A percentile compares a stretch with the other conserved stretches of the same genome.
Conservation (phyloP, 2,888 invertebrate species). For the Lasioglossum villosulum region DNA sequence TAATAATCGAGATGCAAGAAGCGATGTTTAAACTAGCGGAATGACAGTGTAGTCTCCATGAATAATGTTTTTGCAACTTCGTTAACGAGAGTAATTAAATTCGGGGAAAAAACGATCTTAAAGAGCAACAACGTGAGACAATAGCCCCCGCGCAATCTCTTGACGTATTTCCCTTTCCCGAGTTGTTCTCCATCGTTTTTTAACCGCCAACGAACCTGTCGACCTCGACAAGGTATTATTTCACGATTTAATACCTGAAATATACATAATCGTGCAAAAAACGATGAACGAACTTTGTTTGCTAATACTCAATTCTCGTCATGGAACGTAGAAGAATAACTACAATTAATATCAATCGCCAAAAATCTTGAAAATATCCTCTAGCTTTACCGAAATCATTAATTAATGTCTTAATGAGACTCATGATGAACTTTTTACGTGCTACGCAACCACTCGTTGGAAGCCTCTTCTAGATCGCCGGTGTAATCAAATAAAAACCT, state of each 20-base stretch:
- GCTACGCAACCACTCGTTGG: neutral
- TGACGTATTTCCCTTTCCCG: neutral
- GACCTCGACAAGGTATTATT: slow-evolving; percentile 10
- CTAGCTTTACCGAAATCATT: neutral
- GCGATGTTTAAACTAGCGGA: neutral
- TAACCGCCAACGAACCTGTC: neutral
- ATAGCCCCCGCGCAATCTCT: neutral
- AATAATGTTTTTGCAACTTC: neutral
- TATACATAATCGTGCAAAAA: slow-evolving; percentile 10
- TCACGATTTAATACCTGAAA: neutral
- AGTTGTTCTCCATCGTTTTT: neutral
- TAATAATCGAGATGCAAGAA: neutral
- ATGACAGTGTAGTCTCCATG: neutral
- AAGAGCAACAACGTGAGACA: neutral
- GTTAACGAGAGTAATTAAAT: neutral
- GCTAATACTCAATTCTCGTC: neutral
- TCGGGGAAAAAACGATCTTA: neutral
- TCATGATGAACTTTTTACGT: neutral
- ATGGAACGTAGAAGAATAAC: neutral
- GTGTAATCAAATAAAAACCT: neutral
- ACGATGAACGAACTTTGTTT: neutral
- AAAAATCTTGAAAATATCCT: neutral
- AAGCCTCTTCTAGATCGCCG: neutral
- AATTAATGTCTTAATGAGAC: neutral
- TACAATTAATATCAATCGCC: neutral